phyloP scores from a whole-genome alignment of 2,113 vertebrate genomes.

The Oncorhynchus masou region DNA sequence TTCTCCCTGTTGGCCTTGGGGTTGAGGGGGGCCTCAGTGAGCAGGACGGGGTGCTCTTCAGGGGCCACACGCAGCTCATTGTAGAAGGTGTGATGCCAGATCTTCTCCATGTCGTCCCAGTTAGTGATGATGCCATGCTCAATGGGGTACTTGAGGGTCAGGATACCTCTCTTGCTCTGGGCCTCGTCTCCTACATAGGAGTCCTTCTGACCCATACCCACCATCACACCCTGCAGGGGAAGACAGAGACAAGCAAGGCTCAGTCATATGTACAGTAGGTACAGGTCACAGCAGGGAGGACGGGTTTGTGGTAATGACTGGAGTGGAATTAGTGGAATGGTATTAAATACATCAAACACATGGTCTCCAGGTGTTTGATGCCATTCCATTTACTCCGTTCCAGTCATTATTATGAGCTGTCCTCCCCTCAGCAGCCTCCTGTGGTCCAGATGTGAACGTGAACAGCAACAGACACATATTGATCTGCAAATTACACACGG shows the following conservation, averaged over 20 bases:
- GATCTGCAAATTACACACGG: not conserved
- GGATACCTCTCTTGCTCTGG: constrained; percentile 93
- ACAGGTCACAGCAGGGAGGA: too few relatives aligned
- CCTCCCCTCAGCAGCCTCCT: too few relatives aligned
- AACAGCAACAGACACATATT: not conserved
- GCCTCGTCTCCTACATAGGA: constrained; percentile 95
- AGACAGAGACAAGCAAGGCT: not conserved
- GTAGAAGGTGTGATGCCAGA: constrained; percentile 98
- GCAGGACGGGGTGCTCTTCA: constrained; percentile 88
- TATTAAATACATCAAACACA: too few relatives aligned
- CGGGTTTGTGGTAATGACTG: too few relatives aligned
- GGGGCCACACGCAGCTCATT: constrained; percentile 92
- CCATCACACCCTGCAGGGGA: constrained; percentile 87
- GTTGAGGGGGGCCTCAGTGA: constrained; percentile 93
- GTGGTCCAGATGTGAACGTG: too few relatives aligned
- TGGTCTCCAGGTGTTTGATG: too few relatives aligned
- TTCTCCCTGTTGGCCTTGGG: constrained; percentile 96
- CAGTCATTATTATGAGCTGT: too few relatives aligned
- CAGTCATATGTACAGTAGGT: not conserved
- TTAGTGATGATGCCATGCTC: constrained; percentile 96
- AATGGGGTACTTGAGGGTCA: constrained; percentile 92
- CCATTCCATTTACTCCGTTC: too few relatives aligned
- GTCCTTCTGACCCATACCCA: constrained; percentile 97
- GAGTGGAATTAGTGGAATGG: too few relatives aligned
- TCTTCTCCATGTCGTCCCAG: constrained; percentile 99